phyloP scores from a whole-genome alignment of 1,140 invertebrate genomes.

The Zaprionus tsacasi region DNA sequence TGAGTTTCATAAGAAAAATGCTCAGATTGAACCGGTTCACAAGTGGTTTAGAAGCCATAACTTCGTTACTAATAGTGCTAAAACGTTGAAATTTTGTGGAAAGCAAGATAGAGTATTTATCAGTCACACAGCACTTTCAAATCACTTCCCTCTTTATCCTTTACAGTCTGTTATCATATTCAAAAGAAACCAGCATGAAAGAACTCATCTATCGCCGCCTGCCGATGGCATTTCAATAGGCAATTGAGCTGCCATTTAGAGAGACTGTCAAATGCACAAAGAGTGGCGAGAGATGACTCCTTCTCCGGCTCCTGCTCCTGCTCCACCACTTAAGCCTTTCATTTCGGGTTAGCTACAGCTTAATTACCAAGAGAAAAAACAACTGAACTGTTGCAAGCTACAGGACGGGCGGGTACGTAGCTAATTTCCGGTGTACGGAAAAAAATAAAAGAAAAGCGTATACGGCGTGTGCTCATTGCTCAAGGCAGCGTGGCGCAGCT shows the following conservation, averaged over 20 bases:
- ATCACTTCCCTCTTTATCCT: neutral
- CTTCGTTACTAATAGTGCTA: neutral
- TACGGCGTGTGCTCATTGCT: constrained; percentile 26
- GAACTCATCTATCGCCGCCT: constrained; percentile 28
- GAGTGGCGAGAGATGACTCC: neutral
- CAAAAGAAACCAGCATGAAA: constrained; percentile 11
- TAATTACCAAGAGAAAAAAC: constrained; percentile 53
- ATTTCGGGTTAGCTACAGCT: constrained; percentile 38
- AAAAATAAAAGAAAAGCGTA: constrained; percentile 26
- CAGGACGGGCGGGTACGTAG: constrained; percentile 27
- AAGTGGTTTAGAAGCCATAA: neutral
- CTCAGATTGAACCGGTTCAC: neutral
- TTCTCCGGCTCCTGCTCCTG: neutral
- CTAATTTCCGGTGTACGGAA: constrained; percentile 55
- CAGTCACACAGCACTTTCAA: neutral
- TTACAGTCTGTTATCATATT: constrained; percentile 4
- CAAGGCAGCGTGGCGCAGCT: constrained; percentile 8
- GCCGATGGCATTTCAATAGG: constrained; percentile 65
- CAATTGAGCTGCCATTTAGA: constrained; percentile 52
- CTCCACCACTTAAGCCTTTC: constrained; percentile 49
- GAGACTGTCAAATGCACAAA: constrained; percentile 67
- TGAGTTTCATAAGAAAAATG: neutral
- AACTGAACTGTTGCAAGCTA: constrained; percentile 23
- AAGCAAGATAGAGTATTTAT: neutral
- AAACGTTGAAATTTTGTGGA: neutral